A percentile compares a stretch with the other conserved stretches of the same genome.
These are phyloP conservation scores for Cancer borealis DNA, from an alignment of 2,888 invertebrate species.

Conservation along the genomic window DNA sequence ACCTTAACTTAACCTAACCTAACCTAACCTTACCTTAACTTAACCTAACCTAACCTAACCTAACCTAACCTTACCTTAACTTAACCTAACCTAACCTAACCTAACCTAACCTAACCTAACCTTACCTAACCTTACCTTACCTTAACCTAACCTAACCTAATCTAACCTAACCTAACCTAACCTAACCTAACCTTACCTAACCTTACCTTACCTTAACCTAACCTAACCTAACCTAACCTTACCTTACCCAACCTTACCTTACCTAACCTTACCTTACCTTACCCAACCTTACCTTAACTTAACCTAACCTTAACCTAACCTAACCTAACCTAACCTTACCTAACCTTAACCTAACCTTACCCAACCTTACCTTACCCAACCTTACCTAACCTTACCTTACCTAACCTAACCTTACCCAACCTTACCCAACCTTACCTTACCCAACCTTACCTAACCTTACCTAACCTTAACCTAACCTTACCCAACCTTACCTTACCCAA, in stretches of 20 bases:
- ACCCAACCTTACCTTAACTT: too few relatives aligned
- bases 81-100: background rate
- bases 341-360: background rate
- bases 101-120: too few relatives aligned
- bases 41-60: conserved; percentile 2
- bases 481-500: background rate
- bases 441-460: background rate
- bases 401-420: background rate
- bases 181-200: background rate
- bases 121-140: too few relatives aligned
- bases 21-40: too few relatives aligned
- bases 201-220: too few relatives aligned
- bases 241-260: background rate
- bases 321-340: background rate
- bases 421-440: background rate
- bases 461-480: background rate
- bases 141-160: too few relatives aligned
- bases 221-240: background rate
- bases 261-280: too few relatives aligned
- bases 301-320: background rate
- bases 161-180: background rate
- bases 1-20: conserved; percentile 2
- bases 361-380: background rate
- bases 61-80: background rate
- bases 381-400: background rate